Evolutionary conservation across 2,797 vertebrate genomes (phyloP).

Genomic region (Harpagifer antarcticus): DNA sequence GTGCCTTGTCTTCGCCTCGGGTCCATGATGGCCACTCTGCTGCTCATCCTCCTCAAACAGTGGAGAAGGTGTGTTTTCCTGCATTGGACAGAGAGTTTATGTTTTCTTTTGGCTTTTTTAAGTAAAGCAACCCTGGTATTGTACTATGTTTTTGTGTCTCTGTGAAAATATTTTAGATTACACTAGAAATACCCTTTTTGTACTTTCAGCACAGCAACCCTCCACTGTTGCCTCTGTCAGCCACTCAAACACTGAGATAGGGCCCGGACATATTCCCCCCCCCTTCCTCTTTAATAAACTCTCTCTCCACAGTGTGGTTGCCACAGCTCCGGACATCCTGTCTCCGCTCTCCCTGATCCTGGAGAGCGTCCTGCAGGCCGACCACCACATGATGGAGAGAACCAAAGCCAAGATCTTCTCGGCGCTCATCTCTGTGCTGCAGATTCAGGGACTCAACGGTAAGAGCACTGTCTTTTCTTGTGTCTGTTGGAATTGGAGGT

Average conservation of each 20-base stretch:
- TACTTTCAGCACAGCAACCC: too few relatives aligned
- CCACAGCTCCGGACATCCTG: constrained; percentile 90
- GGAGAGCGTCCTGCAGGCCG: constrained; percentile 93
- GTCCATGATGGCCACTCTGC: constrained; percentile 94
- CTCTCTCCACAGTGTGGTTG: constrained; percentile 85
- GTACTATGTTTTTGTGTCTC: too few relatives aligned
- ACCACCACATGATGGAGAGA: constrained; percentile 94
- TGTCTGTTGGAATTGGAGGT: too few relatives aligned
- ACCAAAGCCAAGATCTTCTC: constrained; percentile 97
- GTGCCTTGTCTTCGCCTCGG: constrained; percentile 92
- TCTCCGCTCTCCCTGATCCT: constrained; percentile 92
- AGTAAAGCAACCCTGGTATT: too few relatives aligned
- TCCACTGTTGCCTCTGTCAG: too few relatives aligned
- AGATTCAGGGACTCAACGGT: constrained; percentile 95
- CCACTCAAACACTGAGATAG: too few relatives aligned
- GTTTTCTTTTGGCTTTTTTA: too few relatives aligned
- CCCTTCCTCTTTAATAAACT: too few relatives aligned
- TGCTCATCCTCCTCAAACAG: constrained; percentile 94
- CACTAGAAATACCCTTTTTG: too few relatives aligned
- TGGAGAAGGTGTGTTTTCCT: constrained; percentile 89
- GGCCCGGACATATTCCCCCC: too few relatives aligned
- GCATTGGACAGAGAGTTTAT: not conserved
- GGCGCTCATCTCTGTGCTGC: constrained; percentile 92
- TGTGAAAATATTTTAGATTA: too few relatives aligned
- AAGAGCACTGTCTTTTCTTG: constrained; percentile 21